These are phyloP conservation scores for Drosophila tanythrix DNA, from an alignment of 2,888 invertebrate species.

Conservation along the genomic window DNA sequence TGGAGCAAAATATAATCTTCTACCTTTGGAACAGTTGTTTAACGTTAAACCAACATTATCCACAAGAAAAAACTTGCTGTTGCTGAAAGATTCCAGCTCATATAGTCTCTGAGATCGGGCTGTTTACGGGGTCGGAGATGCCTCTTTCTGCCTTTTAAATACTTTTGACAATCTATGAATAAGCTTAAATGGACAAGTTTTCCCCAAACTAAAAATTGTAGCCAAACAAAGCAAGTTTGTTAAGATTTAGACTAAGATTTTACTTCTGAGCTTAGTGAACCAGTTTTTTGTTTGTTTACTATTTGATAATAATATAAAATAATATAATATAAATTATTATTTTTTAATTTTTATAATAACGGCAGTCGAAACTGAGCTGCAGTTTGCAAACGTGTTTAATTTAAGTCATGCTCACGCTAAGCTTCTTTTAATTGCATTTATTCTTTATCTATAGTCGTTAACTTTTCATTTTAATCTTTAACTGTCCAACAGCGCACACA, in stretches of 20 bases:
- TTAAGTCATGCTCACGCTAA: neutral
- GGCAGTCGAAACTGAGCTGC: neutral
- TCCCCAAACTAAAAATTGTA: neutral
- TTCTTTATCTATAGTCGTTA: neutral
- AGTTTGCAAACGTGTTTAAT: neutral
- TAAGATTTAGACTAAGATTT: neutral
- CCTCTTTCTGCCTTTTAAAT: rapidly evolving
- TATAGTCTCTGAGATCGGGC: neutral
- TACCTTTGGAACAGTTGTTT: neutral
- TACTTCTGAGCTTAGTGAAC: too few species aligned
- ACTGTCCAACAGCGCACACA: neutral
- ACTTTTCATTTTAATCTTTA: neutral
- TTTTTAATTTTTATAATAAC: neutral
- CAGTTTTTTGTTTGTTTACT: neutral
- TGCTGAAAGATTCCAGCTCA: neutral
- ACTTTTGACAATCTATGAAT: neutral
- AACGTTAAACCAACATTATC: neutral
- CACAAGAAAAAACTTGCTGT: neutral
- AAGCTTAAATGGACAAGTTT: neutral
- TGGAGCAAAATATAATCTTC: neutral
- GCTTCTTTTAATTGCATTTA: neutral
- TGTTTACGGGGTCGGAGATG: neutral
- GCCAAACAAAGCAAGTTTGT: neutral
- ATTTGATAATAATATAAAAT: neutral
- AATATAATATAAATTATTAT: neutral